These are phyloP conservation scores for Sarcophaga variegata DNA, from an alignment of 2,888 invertebrate species.

Conservation along the genomic window DNA sequence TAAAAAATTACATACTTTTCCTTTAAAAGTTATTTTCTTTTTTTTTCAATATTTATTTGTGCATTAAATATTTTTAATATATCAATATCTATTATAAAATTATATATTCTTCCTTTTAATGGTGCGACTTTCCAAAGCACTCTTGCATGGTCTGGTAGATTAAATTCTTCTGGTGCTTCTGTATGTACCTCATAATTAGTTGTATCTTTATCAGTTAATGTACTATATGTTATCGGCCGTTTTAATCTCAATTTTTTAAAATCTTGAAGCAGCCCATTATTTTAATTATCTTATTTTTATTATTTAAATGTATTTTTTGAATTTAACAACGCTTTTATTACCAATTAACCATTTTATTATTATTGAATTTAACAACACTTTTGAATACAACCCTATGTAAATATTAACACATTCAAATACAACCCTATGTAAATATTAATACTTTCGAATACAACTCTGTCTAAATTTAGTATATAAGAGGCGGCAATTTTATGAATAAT, in stretches of 20 bases:
- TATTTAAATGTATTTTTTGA: too few relatives aligned
- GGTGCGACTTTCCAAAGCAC: constrained; percentile 33
- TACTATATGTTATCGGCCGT: constrained; percentile 42
- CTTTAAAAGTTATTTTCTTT: constrained; percentile 7
- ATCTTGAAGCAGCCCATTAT: neutral
- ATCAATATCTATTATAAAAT: constrained; percentile 32
- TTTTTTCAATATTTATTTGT: neutral
- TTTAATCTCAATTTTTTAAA: constrained; percentile 32
- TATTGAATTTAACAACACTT: too few relatives aligned
- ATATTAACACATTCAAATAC: too few relatives aligned
- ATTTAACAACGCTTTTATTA: too few relatives aligned
- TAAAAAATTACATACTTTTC: neutral
- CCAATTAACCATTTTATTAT: too few relatives aligned
- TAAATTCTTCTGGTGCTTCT: constrained; percentile 46
- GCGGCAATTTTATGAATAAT: too few relatives aligned
- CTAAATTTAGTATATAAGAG: too few relatives aligned
- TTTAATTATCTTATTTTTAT: too few relatives aligned
- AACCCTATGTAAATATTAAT: too few relatives aligned
- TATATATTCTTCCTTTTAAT: constrained; percentile 35
- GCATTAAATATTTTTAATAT: neutral
- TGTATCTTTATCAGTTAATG: constrained; percentile 30
- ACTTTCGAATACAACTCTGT: too few relatives aligned
- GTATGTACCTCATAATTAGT: constrained; percentile 49
- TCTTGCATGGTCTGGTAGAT: constrained; percentile 36
- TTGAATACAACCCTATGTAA: too few relatives aligned